A percentile compares a stretch with the other conserved stretches of the same genome.
These are phyloP conservation scores for Rhopalosiphum maidis DNA, from an alignment of 1,140 invertebrate species.

Conservation along the genomic window DNA sequence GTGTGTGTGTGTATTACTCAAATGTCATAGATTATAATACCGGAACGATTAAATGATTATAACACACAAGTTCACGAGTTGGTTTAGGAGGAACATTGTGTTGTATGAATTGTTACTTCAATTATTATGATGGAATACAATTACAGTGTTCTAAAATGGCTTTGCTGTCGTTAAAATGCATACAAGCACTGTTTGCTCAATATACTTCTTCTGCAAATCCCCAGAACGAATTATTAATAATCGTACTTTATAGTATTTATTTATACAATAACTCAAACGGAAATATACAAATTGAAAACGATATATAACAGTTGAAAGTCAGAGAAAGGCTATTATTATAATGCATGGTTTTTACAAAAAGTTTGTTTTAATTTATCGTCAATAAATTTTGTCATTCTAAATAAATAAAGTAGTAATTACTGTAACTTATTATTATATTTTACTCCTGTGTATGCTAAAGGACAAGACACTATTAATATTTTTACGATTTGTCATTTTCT, in stretches of 20 bases:
- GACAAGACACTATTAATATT: background rate
- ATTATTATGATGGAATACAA: slow-evolving; percentile 4
- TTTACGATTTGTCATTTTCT: background rate
- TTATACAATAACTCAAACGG: background rate
- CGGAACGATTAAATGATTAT: background rate
- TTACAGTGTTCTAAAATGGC: background rate
- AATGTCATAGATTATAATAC: background rate
- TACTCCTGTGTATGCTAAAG: background rate
- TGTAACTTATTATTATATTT: background rate
- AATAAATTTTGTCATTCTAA: background rate
- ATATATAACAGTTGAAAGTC: background rate
- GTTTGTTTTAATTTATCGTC: slow-evolving; percentile 8
- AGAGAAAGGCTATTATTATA: background rate
- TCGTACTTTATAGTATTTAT: background rate
- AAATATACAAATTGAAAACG: background rate
- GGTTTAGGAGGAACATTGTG: background rate
- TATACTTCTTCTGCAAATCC: background rate
- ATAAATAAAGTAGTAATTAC: background rate
- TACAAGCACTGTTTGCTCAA: background rate
- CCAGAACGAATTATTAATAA: background rate
- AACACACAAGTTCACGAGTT: background rate
- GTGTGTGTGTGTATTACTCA: background rate
- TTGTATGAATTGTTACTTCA: background rate
- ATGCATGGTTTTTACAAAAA: background rate
- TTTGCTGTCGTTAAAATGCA: background rate